Evolutionary conservation across 2,797 vertebrate species (phyloP).

Genomic region (Tympanoctomys barrerae): DNA sequence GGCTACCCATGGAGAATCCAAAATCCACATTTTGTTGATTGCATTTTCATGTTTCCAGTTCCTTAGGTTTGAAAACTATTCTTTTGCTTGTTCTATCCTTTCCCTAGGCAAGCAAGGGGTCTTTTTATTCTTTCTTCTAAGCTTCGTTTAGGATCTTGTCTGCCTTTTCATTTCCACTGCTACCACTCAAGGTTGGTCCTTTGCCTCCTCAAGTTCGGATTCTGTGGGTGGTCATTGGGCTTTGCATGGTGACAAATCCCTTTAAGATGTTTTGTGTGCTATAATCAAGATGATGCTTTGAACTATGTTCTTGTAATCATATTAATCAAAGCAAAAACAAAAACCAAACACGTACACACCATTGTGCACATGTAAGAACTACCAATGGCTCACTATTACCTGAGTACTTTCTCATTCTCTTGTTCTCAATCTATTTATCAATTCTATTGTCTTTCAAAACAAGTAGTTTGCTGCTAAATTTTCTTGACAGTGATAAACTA

Average conservation of each 20-base stretch:
- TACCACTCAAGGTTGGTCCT: background rate
- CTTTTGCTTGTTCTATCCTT: background rate
- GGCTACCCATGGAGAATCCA: background rate
- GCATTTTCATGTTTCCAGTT: background rate
- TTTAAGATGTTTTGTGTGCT: background rate
- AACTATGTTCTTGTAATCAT: background rate
- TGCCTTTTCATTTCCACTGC: background rate
- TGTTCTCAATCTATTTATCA: background rate
- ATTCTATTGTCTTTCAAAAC: conserved; percentile 25
- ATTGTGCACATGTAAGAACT: background rate
- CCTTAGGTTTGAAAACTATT: background rate
- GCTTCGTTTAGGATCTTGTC: background rate
- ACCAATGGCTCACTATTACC: background rate
- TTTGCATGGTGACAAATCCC: background rate
- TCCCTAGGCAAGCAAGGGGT: background rate
- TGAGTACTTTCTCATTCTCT: conserved; percentile 2
- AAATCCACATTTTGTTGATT: background rate
- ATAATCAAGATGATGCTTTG: background rate
- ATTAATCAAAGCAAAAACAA: background rate
- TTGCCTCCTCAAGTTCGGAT: background rate
- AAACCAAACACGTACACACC: background rate
- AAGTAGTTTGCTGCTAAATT: conserved; percentile 20
- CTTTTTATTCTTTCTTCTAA: background rate
- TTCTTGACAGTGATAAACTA: conserved; percentile 8
- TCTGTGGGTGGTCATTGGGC: background rate